Evolutionary conservation across 2,113 vertebrate genomes (phyloP).

Genomic region (Mungos mungo): DNA sequence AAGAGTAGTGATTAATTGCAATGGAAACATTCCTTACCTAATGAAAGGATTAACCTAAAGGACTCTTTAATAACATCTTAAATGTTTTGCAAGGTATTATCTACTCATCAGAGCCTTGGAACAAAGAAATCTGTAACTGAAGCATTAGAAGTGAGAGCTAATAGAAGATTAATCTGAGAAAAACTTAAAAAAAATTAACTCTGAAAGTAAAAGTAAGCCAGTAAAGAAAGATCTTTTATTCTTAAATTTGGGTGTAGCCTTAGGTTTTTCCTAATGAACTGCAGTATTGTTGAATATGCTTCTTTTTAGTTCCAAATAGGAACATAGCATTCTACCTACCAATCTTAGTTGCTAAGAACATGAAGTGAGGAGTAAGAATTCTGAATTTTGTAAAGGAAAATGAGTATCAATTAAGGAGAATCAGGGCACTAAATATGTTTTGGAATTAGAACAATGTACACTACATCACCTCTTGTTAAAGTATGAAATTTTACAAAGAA

Average conservation of each 20-base stretch:
- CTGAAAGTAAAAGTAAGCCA: not conserved
- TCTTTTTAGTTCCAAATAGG: not conserved
- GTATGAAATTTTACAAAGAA: not conserved
- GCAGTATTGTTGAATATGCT: not conserved
- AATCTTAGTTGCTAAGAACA: not conserved
- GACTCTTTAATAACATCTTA: not conserved
- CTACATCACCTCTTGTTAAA: not conserved
- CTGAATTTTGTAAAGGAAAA: not conserved
- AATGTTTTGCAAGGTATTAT: not conserved
- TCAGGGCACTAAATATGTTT: not conserved
- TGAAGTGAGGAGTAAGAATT: not conserved
- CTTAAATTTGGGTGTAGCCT: not conserved
- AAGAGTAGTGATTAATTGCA: constrained; percentile 10
- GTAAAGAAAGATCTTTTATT: not conserved
- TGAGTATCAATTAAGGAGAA: not conserved
- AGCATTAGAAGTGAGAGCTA: not conserved
- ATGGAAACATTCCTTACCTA: not conserved
- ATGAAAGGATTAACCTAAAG: not conserved
- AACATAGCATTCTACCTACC: not conserved
- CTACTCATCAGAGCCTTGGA: not conserved
- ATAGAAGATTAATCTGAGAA: not conserved
- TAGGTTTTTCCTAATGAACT: not conserved
- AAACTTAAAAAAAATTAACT: not conserved
- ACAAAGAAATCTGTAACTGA: not conserved
- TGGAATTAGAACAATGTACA: not conserved